Evolutionary conservation across 2,113 vertebrate genomes (phyloP).

Genomic region (Ceuthmochares aereus): DNA sequence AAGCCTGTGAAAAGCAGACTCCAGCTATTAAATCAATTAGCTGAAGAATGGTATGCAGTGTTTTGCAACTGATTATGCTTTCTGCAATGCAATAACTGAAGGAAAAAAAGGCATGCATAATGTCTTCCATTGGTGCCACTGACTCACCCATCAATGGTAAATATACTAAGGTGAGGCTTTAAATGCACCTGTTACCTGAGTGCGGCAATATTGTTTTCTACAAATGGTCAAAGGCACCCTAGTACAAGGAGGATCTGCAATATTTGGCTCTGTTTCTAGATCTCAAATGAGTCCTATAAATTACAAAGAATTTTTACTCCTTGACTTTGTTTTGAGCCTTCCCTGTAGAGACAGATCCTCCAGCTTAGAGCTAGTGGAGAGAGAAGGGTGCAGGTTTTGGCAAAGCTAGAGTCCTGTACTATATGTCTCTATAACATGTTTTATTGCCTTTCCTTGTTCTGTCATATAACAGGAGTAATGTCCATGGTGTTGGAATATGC

Average conservation of each 20-base stretch:
- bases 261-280: not conserved
- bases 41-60: constrained; percentile 40
- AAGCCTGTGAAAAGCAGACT: constrained; percentile 54
- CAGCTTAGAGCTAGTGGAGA: not conserved
- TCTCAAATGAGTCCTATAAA: not conserved
- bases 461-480: not conserved
- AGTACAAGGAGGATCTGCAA: not conserved
- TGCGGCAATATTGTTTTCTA: not conserved
- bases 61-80: constrained; percentile 36
- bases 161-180: not conserved
- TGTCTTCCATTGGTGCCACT: not conserved
- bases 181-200: not conserved
- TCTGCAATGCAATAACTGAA: constrained; percentile 9
- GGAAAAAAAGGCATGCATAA: not conserved
- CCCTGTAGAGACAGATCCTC: not conserved
- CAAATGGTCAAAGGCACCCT: not conserved
- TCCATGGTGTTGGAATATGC: not conserved
- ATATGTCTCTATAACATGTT: not conserved
- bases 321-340: not conserved
- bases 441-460: constrained; percentile 2
- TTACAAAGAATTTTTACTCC: not conserved
- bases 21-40: constrained; percentile 55
- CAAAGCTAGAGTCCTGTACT: not conserved
- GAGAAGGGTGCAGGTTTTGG: not conserved
- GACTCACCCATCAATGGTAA: not conserved